These are phyloP conservation scores for Aphis gossypii DNA, from an alignment of 1,140 invertebrate species.

Conservation along the genomic window DNA sequence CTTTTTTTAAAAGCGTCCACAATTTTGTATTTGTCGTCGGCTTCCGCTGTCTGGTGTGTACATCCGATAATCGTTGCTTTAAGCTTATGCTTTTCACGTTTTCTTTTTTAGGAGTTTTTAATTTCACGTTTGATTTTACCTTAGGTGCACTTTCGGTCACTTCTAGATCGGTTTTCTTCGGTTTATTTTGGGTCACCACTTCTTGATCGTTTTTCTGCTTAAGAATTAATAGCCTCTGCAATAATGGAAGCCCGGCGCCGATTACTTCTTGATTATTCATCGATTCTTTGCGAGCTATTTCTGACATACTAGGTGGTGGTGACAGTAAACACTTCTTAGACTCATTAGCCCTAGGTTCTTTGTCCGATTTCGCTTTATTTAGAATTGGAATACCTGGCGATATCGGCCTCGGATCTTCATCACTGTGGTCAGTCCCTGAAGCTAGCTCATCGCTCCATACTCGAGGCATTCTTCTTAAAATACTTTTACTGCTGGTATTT, in stretches of 20 bases:
- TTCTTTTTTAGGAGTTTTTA: conserved; percentile 32
- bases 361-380: conserved; percentile 74
- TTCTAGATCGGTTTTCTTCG: not conserved
- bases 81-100: not conserved
- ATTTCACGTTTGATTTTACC: not conserved
- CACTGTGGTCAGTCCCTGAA: conserved; percentile 64
- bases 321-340: conserved; percentile 65
- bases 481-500: conserved; percentile 64
- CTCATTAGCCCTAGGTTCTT: conserved; percentile 69
- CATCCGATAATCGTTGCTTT: conserved; percentile 23
- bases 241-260: conserved; percentile 76
- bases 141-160: not conserved
- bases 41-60: conserved; percentile 58
- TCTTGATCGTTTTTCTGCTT: conserved; percentile 81
- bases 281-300: conserved; percentile 41
- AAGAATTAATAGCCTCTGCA: conserved; percentile 79
- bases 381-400: conserved; percentile 82
- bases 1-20: conserved; percentile 66
- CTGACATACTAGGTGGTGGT: conserved; percentile 65
- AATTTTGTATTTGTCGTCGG: conserved; percentile 61
- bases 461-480: conserved; percentile 73
- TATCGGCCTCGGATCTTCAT: conserved; percentile 66
- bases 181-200: conserved; percentile 3
- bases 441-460: conserved; percentile 74
- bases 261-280: conserved; percentile 69